Evolutionary conservation across 2,888 invertebrate species (phyloP), one percentile per base, ranked within the genome.

Genomic region (Noctua fimbriata): DNA sequence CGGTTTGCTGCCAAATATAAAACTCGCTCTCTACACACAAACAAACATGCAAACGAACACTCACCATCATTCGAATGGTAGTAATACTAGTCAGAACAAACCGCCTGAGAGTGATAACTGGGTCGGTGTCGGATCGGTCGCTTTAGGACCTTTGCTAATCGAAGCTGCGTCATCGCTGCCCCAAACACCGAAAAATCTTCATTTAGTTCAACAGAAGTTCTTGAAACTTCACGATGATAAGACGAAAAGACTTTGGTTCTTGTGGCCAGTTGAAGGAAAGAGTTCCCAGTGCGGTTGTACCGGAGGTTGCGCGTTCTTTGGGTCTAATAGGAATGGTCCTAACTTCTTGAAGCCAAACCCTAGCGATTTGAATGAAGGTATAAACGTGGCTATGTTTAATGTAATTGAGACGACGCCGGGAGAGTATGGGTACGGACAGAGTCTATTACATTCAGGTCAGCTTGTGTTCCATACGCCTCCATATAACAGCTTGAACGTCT

Each of bases 271-370:
- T 32, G 98, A 98, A 88, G 97, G 97, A 4, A 98, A 98, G 87
- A 97, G 97, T 79, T 96, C 97, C 0, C 98, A 98, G 88, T 99
- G 99, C 93, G 99, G 99, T 0, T 99, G 99, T 93, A 98, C 98
- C 52, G 99, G 99, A 5, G 99, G 99, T 0, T 99, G 99, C 92
- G 97, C 97, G 21, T 99, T 99, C 96, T 99, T 99, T 93, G 99
- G 99, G 4, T 98, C 97, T 76, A 99, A 99, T 94, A 97, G 98
- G 91, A 99, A 99, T 93, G 99, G 99, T 0, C 96, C 98, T 21
- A 98, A 98, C 87, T 99, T 99, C 95, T 98, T 99, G 88, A 98
- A 98, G 91, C 99, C 99, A 0, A 98, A 97, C 84, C 97, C 98
- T 47, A 98, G 98, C 80, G 99, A 99, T 95, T 95, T 98, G 65